Percentiles rank a stretch among this genome's conserved stretches.
Evolutionary conservation across 2,888 invertebrate genomes (phyloP).

Genomic region (Lysandra bellargus): DNA sequence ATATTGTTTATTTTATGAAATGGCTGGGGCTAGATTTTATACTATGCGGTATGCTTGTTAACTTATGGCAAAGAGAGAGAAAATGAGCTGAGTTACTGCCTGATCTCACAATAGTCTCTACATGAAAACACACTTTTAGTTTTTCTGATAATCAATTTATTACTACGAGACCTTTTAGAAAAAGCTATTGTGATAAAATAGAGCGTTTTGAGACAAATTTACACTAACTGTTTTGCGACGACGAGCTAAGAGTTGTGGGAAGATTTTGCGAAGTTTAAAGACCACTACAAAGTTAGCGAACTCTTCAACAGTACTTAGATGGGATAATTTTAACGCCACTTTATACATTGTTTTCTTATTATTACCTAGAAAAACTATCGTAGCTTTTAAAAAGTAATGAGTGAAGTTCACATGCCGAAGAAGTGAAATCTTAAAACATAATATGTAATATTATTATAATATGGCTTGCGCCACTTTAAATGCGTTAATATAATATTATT

Average conservation of each 20-base stretch:
- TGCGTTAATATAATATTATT: too few species aligned
- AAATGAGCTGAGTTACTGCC: too few species aligned
- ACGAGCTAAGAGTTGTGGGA: slow-evolving; percentile 11
- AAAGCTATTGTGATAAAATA: background rate
- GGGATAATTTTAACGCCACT: slow-evolving; percentile 10
- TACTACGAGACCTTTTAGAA: background rate
- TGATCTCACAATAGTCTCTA: too few species aligned
- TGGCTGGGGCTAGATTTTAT: too few species aligned
- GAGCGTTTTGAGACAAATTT: background rate
- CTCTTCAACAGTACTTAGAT: slow-evolving; percentile 1
- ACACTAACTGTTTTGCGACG: background rate
- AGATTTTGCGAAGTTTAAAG: slow-evolving; percentile 4
- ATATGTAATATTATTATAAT: too few species aligned
- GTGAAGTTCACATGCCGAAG: background rate
- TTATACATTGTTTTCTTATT: background rate
- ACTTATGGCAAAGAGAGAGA: too few species aligned
- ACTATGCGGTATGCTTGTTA: too few species aligned
- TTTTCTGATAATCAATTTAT: background rate
- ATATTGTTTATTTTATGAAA: too few species aligned
- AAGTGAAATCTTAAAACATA: background rate
- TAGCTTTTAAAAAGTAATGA: background rate
- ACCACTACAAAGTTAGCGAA: slow-evolving; percentile 7
- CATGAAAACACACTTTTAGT: too few species aligned
- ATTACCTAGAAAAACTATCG: background rate
- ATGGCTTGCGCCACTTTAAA: too few species aligned